Conservation (phyloP, 2,888 invertebrate genomes). For the Cylindroiulus punctatus region DNA sequence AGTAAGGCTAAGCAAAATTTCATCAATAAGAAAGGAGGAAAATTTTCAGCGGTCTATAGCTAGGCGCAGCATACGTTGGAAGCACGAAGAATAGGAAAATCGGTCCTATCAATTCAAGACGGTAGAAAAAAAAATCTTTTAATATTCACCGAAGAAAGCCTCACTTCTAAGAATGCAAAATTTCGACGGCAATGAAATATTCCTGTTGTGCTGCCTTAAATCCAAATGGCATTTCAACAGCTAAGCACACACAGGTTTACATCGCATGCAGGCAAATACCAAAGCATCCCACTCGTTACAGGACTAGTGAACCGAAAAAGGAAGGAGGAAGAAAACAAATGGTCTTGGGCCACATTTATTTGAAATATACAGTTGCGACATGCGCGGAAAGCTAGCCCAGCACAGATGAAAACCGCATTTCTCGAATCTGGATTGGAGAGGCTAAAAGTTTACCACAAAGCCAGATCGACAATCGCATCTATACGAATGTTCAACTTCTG, state of each 20-base stretch:
- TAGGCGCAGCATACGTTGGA: neutral
- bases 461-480: neutral
- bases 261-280: conserved; percentile 1
- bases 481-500: neutral
- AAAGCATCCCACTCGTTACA: conserved; percentile 1
- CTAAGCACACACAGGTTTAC: conserved; percentile 12
- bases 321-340: conserved; percentile 5
- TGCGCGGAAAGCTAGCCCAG: neutral
- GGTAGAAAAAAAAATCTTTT: neutral
- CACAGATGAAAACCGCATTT: neutral
- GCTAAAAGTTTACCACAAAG: conserved; percentile 6
- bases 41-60: neutral
- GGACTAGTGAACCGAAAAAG: conserved; percentile 27
- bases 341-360: conserved; percentile 24
- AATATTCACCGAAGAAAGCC: conserved; percentile 21
- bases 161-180: conserved; percentile 9
- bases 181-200: conserved; percentile 33
- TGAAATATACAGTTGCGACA: neutral
- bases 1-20: conserved; percentile 5
- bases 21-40: neutral
- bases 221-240: conserved; percentile 8
- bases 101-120: conserved; percentile 23
- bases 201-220: conserved; percentile 38
- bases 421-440: neutral
- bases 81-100: neutral